These are phyloP conservation scores for Globodera rostochiensis DNA, from an alignment of 1,140 invertebrate species.

Conservation along the genomic window DNA sequence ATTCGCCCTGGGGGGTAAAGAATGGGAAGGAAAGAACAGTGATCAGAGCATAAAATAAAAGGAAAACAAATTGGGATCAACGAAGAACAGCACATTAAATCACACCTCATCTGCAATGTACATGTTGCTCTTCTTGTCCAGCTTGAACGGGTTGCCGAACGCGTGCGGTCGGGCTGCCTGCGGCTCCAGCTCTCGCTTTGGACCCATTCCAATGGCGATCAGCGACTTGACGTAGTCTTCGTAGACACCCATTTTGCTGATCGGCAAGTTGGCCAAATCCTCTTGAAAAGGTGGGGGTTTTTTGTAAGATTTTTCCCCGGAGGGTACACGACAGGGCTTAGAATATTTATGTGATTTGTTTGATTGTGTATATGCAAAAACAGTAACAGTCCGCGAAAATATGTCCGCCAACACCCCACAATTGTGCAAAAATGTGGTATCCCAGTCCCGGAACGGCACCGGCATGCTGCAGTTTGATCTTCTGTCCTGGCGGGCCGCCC, in stretches of 20 bases:
- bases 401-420: too few relatives aligned
- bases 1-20: too few relatives aligned
- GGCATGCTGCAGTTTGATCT: constrained; percentile 77
- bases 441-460: constrained; percentile 61
- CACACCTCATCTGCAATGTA: constrained; percentile 54
- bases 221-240: constrained; percentile 56
- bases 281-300: constrained; percentile 48
- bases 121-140: constrained; percentile 57
- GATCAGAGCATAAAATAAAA: not conserved
- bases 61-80: not conserved
- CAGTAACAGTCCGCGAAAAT: too few relatives aligned
- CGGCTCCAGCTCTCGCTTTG: constrained; percentile 57
- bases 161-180: constrained; percentile 50
- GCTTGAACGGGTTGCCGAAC: constrained; percentile 64
- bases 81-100: too few relatives aligned
- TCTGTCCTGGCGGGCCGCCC: constrained; percentile 56
- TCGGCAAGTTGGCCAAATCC: constrained; percentile 56
- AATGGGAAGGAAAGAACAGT: too few relatives aligned
- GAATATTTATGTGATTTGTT: too few relatives aligned
- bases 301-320: too few relatives aligned
- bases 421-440: too few relatives aligned
- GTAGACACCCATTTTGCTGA: constrained; percentile 60
- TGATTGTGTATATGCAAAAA: too few relatives aligned
- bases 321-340: too few relatives aligned
- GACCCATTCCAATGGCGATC: constrained; percentile 49